phyloP scores from a whole-genome alignment of 2,888 invertebrate genomes.

The Oeneis ivallda region DNA sequence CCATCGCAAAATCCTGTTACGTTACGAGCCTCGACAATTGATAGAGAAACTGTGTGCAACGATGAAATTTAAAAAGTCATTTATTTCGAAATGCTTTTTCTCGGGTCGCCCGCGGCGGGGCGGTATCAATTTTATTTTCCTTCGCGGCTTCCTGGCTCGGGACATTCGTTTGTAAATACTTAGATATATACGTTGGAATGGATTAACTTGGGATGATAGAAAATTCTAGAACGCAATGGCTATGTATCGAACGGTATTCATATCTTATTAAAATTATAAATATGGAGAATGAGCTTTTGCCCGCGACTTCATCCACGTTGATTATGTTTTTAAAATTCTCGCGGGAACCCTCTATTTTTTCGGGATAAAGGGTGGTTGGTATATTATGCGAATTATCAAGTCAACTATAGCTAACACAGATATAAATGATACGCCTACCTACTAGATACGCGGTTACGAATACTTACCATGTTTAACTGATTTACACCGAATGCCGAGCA shows the following conservation, averaged over 20 bases:
- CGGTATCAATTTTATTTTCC: constrained; percentile 81
- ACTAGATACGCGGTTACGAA: too few species aligned
- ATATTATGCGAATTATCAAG: too few species aligned
- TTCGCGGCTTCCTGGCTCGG: constrained; percentile 64
- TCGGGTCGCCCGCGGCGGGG: constrained; percentile 74
- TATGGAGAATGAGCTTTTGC: too few species aligned
- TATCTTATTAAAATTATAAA: background rate
- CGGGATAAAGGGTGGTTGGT: too few species aligned
- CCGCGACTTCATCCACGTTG: too few species aligned
- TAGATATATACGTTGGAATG: constrained; percentile 38
- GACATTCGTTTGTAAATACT: constrained; percentile 39
- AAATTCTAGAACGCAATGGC: constrained; percentile 14
- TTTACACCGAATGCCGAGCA: too few species aligned
- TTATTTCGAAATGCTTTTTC: constrained; percentile 81
- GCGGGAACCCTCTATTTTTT: too few species aligned
- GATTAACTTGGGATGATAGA: constrained; percentile 34
- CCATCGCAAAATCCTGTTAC: constrained; percentile 77
- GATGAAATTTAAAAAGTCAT: constrained; percentile 83
- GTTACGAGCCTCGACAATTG: constrained; percentile 78
- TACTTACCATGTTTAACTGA: too few species aligned
- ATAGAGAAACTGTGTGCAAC: constrained; percentile 82
- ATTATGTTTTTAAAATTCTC: too few species aligned
- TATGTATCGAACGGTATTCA: background rate
- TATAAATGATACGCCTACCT: too few species aligned
- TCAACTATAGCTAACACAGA: too few species aligned